Base-by-base conservation (phyloP, 64 coral and sea anemone genomes). In the Montipora efflorescens region DNA sequence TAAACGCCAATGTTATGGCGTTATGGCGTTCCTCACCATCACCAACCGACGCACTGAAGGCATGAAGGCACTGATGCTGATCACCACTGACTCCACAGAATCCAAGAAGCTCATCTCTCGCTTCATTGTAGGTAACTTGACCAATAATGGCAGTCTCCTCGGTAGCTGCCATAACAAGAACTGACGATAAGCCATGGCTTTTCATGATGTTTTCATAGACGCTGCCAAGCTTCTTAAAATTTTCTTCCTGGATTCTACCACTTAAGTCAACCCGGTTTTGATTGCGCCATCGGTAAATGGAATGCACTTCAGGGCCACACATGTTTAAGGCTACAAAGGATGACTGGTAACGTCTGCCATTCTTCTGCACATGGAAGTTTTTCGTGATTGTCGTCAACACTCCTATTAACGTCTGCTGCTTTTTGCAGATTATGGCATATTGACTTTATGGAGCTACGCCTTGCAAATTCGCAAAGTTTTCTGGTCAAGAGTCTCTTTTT, bases 381-480 rank as follows among this genome's bases (percentile, higher is more conserved):
- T 74, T 4, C 0, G 70, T 25, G 4, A 74, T 21, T 0, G 70
- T 7, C 3, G 22, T 21, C 25, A 23, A 23, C 3, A 74, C 5
- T 6, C 70, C 70, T 10, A 22, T 74, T 4, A 74, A 23, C 22
- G 70, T 23, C 7, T 74, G 18, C 9, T 23, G 82, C 82, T 15
- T 21, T 61, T 86, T 86, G 82, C 43, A 87, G 48, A n/a, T 87
- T 87, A 9, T 87, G 11, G n/a, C 84, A 72, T 18, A 87, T 73
- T 46, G 72, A 48, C 51, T 87, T 87, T 25, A 72, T 87, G 18
- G 64, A 87, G 4, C 61, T 47, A 87, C 66, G 43, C 25, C 70
- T 69, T 0, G 80, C 53, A 62, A n/a, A 83, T 43, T 61, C 83
- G 22, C 16, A 28, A 47, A 72, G 36, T 20, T 87, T 87, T 47